Percentiles rank a stretch among this genome's conserved stretches.
Evolutionary conservation across 2,888 invertebrate species (phyloP).

Genomic region (Mellilla xanthometata): DNA sequence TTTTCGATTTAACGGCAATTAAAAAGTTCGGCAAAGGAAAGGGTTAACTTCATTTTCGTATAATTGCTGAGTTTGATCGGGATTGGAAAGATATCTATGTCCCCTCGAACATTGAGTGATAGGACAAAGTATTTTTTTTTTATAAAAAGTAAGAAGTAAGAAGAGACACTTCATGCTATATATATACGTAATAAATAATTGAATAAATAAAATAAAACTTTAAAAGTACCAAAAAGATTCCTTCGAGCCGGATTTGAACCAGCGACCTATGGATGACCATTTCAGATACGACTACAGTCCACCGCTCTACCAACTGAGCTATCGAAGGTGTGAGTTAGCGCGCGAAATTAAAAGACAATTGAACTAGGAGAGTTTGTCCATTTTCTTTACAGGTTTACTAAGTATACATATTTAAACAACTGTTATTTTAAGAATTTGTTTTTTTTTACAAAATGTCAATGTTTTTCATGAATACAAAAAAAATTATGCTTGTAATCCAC

Average conservation of each 20-base stretch:
- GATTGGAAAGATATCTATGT: slow-evolving; percentile 22
- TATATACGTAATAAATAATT: too few relatives aligned
- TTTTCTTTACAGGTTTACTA: too few relatives aligned
- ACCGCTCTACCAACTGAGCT: slow-evolving; percentile 84
- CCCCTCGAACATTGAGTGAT: too few relatives aligned
- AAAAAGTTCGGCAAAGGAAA: slow-evolving; percentile 70
- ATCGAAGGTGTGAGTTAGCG: slow-evolving; percentile 63
- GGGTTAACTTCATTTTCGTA: slow-evolving; percentile 72
- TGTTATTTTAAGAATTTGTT: too few relatives aligned
- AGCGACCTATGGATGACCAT: slow-evolving; percentile 84
- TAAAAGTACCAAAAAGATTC: slow-evolving; percentile 47
- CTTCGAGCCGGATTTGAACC: slow-evolving; percentile 87
- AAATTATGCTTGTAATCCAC: too few relatives aligned
- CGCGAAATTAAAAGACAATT: slow-evolving; percentile 10
- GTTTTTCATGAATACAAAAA: too few relatives aligned
- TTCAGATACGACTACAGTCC: slow-evolving; percentile 65
- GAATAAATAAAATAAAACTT: not conserved
- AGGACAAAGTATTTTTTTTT: too few relatives aligned
- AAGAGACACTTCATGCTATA: too few relatives aligned
- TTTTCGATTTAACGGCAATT: slow-evolving; percentile 79
- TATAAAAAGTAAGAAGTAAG: too few relatives aligned
- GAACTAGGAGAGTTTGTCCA: too few relatives aligned
- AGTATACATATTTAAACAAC: too few relatives aligned
- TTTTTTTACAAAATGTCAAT: too few relatives aligned
- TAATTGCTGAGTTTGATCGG: slow-evolving; percentile 55